These are phyloP conservation scores for Sminthurides bifidus DNA, from an alignment of 1,140 invertebrate genomes.

Conservation along the genomic window DNA sequence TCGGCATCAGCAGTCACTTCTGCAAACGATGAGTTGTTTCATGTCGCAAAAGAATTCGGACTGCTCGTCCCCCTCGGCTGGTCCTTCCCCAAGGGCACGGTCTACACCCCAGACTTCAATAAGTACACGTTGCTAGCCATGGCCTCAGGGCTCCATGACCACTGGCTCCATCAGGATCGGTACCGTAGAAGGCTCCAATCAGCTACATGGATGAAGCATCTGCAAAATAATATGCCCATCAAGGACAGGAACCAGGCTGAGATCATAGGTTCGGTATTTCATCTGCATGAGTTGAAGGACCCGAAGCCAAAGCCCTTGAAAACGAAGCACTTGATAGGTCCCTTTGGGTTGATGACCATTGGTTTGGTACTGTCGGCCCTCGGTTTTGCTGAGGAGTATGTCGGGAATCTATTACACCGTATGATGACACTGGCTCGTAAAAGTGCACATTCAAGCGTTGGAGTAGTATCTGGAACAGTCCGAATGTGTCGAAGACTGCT, in stretches of 20 bases:
- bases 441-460: too few species aligned
- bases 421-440: too few species aligned
- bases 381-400: too few species aligned
- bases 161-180: not conserved
- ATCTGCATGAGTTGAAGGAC: not conserved
- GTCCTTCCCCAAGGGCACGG: conserved; percentile 5
- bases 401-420: too few species aligned
- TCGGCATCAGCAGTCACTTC: too few species aligned
- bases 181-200: not conserved
- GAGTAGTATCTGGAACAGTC: too few species aligned
- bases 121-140: not conserved
- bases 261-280: too few species aligned
- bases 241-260: not conserved
- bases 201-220: not conserved
- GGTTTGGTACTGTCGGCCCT: too few species aligned
- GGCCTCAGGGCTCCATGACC: conserved; percentile 5
- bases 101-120: not conserved
- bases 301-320: not conserved
- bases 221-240: not conserved
- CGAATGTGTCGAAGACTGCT: too few species aligned
- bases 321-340: not conserved
- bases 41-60: conserved; percentile 13
- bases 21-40: not conserved
- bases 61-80: conserved; percentile 4
- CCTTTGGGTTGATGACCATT: not conserved